Evolutionary conservation across 2,888 invertebrate species (phyloP), one percentile per base, ranked within the genome.

Genomic region (Torymus auratus): DNA sequence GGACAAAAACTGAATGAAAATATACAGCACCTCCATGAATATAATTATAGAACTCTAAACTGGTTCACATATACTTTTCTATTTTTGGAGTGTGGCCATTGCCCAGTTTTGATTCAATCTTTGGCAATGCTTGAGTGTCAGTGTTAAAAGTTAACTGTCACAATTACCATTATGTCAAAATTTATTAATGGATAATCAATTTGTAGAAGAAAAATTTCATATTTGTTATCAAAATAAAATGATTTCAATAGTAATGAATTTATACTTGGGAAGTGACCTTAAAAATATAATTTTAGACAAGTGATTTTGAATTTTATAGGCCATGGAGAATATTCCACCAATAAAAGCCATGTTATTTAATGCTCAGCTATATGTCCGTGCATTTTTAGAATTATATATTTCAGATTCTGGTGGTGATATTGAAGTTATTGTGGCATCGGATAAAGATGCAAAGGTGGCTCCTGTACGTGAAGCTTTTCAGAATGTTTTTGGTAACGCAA

Each of bases 391-490:
- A 84, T 81, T 84, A 64, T 86, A 84, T 83, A 76, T 91, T 92
- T 80, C 89, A 96, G 96, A 95, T 92, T 94, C 95, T 84, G 96
- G 96, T n/a, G 96, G 96, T 14, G 95, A 96, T 88, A 91, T 96
- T 41, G 93, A 95, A 87, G 90, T 96, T 11, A 92, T 96, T 23
- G 95, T 96, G 2, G 95, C 96, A 4, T 96, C 96, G 0, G 94
- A 94, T 80, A 95, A 96, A 88, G 96, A 96, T 86, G 93, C 93
- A 2, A 96, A 96, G 92, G 92, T 96, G 52, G 94, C 94, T 84
- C 94, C 96, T 2, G 91, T 96, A 14, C 92, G 96, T 87, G 96
- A 96, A 89, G 96, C 96, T 61, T 96, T 96, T 87, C 96, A 96
- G 88, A 91, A 92, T 56, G 93, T 95, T 1, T 96, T 97, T 91